A percentile compares a stretch with the other conserved stretches of the same genome.
These are phyloP conservation scores for Merluccius polli DNA, from an alignment of 2,797 vertebrate genomes.

Conservation along the genomic window DNA sequence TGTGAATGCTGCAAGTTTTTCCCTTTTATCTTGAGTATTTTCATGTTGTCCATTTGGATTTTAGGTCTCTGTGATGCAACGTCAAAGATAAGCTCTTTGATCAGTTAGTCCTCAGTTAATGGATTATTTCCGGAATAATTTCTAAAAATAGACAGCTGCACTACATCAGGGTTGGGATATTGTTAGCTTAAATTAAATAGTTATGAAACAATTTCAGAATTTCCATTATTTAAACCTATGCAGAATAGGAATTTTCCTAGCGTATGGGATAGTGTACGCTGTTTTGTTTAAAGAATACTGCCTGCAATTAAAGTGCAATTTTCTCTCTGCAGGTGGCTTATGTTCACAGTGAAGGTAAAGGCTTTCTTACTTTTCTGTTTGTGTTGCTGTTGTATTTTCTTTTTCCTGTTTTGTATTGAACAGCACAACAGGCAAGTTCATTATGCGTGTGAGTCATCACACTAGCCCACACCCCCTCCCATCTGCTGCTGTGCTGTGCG, in stretches of 20 bases:
- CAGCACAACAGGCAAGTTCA: constrained; percentile 78
- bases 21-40: constrained; percentile 6
- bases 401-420: constrained; percentile 72
- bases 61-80: constrained; percentile 6
- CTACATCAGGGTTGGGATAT: background rate
- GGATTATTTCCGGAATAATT: constrained; percentile 5
- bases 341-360: constrained; percentile 57
- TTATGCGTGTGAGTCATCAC: constrained; percentile 81
- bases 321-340: constrained; percentile 47
- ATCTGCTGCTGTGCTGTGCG: constrained; percentile 75
- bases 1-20: constrained; percentile 14
- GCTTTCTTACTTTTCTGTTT: constrained; percentile 65
- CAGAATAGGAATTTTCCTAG: background rate
- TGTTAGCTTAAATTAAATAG: constrained; percentile 4
- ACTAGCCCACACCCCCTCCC: constrained; percentile 77
- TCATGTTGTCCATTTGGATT: constrained; percentile 38
- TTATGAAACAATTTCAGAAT: constrained; percentile 1
- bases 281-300: background rate
- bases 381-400: constrained; percentile 58
- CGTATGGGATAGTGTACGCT: background rate
- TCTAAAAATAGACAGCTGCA: constrained; percentile 3
- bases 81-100: constrained; percentile 1
- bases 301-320: constrained; percentile 29
- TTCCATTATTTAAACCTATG: background rate
- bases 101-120: background rate